Conservation (phyloP, 2,113 vertebrate genomes). For the Platichthys flesus region DNA sequence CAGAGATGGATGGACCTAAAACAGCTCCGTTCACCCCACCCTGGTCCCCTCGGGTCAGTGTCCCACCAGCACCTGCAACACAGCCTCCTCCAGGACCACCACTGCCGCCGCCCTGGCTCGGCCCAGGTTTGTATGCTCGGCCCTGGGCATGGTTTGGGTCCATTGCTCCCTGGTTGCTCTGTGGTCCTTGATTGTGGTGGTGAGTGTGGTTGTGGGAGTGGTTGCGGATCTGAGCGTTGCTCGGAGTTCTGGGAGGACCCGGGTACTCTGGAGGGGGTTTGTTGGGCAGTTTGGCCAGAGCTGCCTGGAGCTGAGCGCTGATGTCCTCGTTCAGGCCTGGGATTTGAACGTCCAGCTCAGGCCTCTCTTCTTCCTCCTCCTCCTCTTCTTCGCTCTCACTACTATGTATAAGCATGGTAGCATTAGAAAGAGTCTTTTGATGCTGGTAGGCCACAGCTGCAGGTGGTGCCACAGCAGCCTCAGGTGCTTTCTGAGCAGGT, state of each 20-base stretch:
- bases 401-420: slow-evolving; percentile 97
- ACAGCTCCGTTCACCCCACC: slow-evolving; percentile 85
- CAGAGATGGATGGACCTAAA: slow-evolving; percentile 93
- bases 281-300: slow-evolving; percentile 94
- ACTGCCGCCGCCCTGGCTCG: slow-evolving; percentile 70
- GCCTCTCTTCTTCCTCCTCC: slow-evolving; percentile 81
- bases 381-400: slow-evolving; percentile 92
- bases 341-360: slow-evolving; percentile 85
- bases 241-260: slow-evolving; percentile 87
- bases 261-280: slow-evolving; percentile 97
- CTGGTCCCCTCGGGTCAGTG: slow-evolving; percentile 88
- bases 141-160: slow-evolving; percentile 75
- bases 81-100: slow-evolving; percentile 32
- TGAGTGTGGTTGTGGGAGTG: slow-evolving; percentile 75
- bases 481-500: slow-evolving; percentile 75
- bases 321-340: slow-evolving; percentile 88
- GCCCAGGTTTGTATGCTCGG: slow-evolving; percentile 75
- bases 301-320: slow-evolving; percentile 92
- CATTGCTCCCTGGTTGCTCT: slow-evolving; percentile 81
- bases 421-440: slow-evolving; percentile 93
- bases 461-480: slow-evolving; percentile 62
- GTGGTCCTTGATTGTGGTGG: slow-evolving; percentile 67
- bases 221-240: slow-evolving; percentile 84
- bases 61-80: slow-evolving; percentile 64
- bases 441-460: slow-evolving; percentile 84